Percentiles rank a stretch among this genome's conserved stretches.
These are phyloP conservation scores for Archips xylosteana DNA, from an alignment of 2,888 invertebrate species.

Conservation along the genomic window DNA sequence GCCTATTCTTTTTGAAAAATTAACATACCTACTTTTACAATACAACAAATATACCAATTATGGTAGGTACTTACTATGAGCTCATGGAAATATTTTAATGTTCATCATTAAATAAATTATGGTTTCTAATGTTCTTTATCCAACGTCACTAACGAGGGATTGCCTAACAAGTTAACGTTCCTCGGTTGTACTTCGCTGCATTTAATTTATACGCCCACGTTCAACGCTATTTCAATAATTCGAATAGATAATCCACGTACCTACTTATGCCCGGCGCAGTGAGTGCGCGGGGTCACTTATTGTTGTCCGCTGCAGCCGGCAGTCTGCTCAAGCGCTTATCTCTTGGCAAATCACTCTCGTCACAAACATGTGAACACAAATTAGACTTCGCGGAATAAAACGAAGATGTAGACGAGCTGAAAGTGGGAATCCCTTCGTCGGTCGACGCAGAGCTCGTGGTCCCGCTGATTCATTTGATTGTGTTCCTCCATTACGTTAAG, in stretches of 20 bases:
- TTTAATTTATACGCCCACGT: constrained; percentile 59
- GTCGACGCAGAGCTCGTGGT: constrained; percentile 45
- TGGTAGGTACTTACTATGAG: not conserved
- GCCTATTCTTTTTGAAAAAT: no score
- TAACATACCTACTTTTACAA: no score
- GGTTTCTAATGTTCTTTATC: not conserved
- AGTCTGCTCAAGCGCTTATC: constrained; percentile 7
- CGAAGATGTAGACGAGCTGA: constrained; percentile 57
- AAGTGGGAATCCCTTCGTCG: constrained; percentile 60
- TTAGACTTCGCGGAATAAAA: constrained; percentile 48
- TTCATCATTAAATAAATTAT: not conserved
- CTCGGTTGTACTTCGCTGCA: constrained; percentile 46
- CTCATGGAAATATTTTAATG: not conserved
- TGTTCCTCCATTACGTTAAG: constrained; percentile 59
- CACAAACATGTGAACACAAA: constrained; percentile 40
- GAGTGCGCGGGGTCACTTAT: constrained; percentile 36
- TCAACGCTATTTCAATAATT: constrained; percentile 54
- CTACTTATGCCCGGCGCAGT: constrained; percentile 14
- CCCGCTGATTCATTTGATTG: constrained; percentile 61
- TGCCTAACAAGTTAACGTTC: constrained; percentile 37
- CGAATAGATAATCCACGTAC: constrained; percentile 42
- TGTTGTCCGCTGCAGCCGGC: constrained; percentile 24
- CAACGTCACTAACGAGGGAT: constrained; percentile 6
- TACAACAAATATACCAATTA: not conserved
- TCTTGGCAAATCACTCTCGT: constrained; percentile 8